Base-by-base conservation (phyloP, 2,113 vertebrate species). In the Macrotus californicus region DNA sequence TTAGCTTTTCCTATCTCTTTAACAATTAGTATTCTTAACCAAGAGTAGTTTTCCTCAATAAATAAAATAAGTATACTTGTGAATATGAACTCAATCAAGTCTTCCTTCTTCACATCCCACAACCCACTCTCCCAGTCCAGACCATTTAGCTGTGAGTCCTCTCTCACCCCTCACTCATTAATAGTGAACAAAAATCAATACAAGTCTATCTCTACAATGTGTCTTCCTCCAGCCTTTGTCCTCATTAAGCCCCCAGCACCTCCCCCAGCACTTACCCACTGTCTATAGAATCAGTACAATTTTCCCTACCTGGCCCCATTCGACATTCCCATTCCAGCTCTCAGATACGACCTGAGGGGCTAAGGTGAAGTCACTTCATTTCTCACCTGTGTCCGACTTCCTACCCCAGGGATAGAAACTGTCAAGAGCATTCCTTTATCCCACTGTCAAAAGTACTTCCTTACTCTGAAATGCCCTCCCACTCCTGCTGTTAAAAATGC, bases 61-160 rank as follows among this genome's bases (percentile, higher is more conserved):
- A 67, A 81, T 59, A 36, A 91, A 96, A 87, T 70, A 24, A 88
- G 15, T 66, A 18, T 56, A 91, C 82, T 69, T 96, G 69, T 36
- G 21, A 87, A 79, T 80, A 52, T n/a, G 66, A 86, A 92, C 34
- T 76, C 34, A 89, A 41, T 82, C 36, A 94, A 36, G 46, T 14
- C 34, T 95, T 88, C 12, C 43, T 21, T 84, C 50, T 56, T 94
- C n/a, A 94, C 13, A 80, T 43, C 75, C 46, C 26, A 72, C 67
- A 88, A 93, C 13, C 22, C 34, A 79, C 34, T 72, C 56, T 84
- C 36, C 75, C 46, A 76, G 36, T 80, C 46, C 34, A 91, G 39
- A 56, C 70, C 61, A 94, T 26, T 94, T 73, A 84, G 67, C 22
- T 81, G 18, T 80, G 43, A 87, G 2, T 61, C 46, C 54, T 94